phyloP scores from a whole-genome alignment of 2,113 vertebrate genomes.

The Centropus bengalensis region DNA sequence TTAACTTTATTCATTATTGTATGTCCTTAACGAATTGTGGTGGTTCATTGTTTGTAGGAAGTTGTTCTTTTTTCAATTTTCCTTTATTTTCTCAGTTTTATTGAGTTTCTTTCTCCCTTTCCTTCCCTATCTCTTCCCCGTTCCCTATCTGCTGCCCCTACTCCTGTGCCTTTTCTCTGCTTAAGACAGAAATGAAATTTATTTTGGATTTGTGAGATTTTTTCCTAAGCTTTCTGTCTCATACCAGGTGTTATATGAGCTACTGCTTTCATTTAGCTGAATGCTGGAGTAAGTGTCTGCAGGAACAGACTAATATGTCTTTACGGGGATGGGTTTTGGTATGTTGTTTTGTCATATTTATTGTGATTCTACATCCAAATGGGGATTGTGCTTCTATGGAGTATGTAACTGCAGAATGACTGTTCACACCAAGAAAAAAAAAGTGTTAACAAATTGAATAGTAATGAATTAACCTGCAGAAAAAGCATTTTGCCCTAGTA shows the following conservation, averaged over 20 bases:
- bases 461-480: slow-evolving; percentile 72
- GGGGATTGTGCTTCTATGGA: slow-evolving; percentile 22
- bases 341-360: slow-evolving; percentile 53
- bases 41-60: background rate
- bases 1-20: background rate
- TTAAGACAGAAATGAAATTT: slow-evolving; percentile 28
- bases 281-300: slow-evolving; percentile 15
- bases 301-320: background rate
- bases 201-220: background rate
- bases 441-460: slow-evolving; percentile 69
- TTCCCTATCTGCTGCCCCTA: background rate
- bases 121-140: background rate
- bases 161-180: background rate
- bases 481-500: slow-evolving; percentile 71
- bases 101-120: background rate
- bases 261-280: slow-evolving; percentile 44
- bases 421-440: slow-evolving; percentile 38
- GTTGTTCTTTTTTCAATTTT: background rate
- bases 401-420: slow-evolving; percentile 35
- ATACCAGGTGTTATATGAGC: slow-evolving; percentile 32
- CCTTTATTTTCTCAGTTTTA: background rate
- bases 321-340: background rate
- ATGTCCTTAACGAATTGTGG: background rate
- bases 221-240: slow-evolving; percentile 43
- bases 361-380: slow-evolving; percentile 35